A percentile compares a stretch with the other conserved stretches of the same genome.
phyloP scores from a whole-genome alignment of 1,140 invertebrate species.

The Meloidogyne floridensis region DNA sequence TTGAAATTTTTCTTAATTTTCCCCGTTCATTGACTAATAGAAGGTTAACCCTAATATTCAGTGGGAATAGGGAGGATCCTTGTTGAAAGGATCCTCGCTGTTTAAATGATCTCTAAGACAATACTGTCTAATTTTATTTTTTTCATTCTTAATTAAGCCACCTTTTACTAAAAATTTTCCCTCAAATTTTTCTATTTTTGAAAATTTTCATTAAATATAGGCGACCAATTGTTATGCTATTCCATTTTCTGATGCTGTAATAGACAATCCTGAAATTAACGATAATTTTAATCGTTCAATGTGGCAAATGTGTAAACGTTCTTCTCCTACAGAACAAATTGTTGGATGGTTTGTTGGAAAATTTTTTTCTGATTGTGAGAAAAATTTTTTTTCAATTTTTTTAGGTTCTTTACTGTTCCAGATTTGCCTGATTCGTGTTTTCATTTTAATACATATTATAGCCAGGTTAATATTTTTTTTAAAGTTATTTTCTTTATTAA shows the following conservation, averaged over 20 bases:
- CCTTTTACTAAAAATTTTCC: neutral
- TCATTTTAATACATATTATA: slow-evolving; percentile 61
- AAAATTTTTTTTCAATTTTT: slow-evolving; percentile 23
- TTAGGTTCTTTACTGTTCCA: slow-evolving; percentile 57
- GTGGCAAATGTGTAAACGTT: slow-evolving; percentile 52
- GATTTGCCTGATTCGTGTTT: slow-evolving; percentile 54
- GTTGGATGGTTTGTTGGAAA: slow-evolving; percentile 55
- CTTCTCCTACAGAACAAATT: slow-evolving; percentile 59
- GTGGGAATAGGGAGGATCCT: too few species aligned
- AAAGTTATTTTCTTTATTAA: too few species aligned
- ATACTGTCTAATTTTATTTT: too few species aligned
- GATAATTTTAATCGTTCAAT: slow-evolving; percentile 61
- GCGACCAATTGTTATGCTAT: slow-evolving; percentile 64
- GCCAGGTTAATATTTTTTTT: slow-evolving; percentile 10
- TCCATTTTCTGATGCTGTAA: slow-evolving; percentile 56
- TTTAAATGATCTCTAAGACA: too few species aligned
- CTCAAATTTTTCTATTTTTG: neutral
- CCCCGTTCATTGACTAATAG: too few species aligned
- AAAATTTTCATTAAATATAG: slow-evolving; percentile 14
- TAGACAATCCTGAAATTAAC: slow-evolving; percentile 54
- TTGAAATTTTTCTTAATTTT: neutral
- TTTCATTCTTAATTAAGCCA: too few species aligned
- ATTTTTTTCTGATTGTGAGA: neutral
- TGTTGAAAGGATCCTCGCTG: too few species aligned
- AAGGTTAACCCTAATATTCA: too few species aligned